These are phyloP conservation scores for Oryzias sinensis DNA, from an alignment of 2,797 vertebrate species.

Conservation along the genomic window DNA sequence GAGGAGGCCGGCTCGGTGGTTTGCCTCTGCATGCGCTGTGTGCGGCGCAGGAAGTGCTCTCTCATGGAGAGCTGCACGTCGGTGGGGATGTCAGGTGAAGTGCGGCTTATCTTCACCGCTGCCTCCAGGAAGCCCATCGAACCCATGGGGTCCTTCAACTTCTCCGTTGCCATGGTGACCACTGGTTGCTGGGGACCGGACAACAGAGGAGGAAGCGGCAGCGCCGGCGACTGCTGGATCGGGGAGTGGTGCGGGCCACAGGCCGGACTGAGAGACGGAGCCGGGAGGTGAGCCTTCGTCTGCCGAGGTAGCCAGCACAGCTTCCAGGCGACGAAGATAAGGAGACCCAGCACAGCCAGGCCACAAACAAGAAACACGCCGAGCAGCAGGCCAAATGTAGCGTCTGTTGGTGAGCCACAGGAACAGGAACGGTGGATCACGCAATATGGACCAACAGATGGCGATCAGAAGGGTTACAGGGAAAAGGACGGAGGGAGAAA, in stretches of 20 bases:
- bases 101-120: constrained; percentile 98
- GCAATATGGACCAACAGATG: constrained; percentile 82
- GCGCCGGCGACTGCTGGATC: constrained; percentile 41
- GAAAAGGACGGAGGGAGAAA: constrained; percentile 30
- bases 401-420: constrained; percentile 76
- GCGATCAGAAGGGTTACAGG: constrained; percentile 50
- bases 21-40: constrained; percentile 91
- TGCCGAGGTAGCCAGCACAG: constrained; percentile 90
- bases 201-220: constrained; percentile 35
- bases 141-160: constrained; percentile 86
- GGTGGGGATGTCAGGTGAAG: constrained; percentile 94
- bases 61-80: constrained; percentile 98
- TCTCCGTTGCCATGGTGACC: constrained; percentile 91
- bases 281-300: constrained; percentile 81
- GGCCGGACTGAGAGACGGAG: constrained; percentile 64
- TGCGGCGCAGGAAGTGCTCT: constrained; percentile 90
- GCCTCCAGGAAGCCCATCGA: constrained; percentile 92
- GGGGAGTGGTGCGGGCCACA: constrained; percentile 59
- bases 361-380: constrained; percentile 88
- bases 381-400: constrained; percentile 89
- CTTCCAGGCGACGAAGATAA: constrained; percentile 93
- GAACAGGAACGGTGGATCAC: constrained; percentile 50
- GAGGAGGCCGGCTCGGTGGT: constrained; percentile 94
- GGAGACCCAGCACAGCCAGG: constrained; percentile 89
- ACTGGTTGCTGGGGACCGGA: constrained; percentile 61